These are phyloP conservation scores for Marronus borbonicus DNA, from an alignment of 2,888 invertebrate species.

Conservation along the genomic window DNA sequence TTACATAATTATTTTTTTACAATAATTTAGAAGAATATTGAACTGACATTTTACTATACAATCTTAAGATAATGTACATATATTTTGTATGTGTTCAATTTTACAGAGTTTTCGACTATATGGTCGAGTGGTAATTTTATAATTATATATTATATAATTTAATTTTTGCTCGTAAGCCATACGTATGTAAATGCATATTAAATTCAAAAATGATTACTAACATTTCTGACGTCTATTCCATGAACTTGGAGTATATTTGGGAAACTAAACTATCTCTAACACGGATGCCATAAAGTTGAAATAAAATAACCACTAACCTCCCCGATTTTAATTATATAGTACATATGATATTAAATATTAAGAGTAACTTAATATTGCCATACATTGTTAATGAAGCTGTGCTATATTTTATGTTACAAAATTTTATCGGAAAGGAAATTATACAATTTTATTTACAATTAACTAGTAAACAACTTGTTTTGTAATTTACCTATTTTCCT, in stretches of 20 bases:
- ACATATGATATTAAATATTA: conserved; percentile 9
- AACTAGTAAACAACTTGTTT: not conserved
- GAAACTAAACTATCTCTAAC: conserved; percentile 11
- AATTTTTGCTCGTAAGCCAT: conserved; percentile 9
- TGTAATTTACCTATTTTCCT: not conserved
- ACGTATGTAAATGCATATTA: not conserved
- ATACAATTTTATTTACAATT: conserved; percentile 29
- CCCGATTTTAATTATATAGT: conserved; percentile 12
- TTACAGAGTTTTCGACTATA: conserved; percentile 23
- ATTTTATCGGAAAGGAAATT: conserved; percentile 25
- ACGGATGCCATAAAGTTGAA: conserved; percentile 10
- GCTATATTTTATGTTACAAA: conserved; percentile 36
- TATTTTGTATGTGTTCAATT: conserved; percentile 40
- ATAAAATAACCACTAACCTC: conserved; percentile 10
- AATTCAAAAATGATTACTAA: conserved; percentile 21
- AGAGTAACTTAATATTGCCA: conserved; percentile 33
- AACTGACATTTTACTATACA: conserved; percentile 40
- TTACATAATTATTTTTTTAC: conserved; percentile 33
- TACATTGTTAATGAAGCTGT: conserved; percentile 27
- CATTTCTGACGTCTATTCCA: conserved; percentile 30
- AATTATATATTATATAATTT: conserved; percentile 36
- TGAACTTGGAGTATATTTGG: conserved; percentile 19
- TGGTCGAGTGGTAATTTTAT: conserved; percentile 42
- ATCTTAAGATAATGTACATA: conserved; percentile 36
- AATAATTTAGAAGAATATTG: conserved; percentile 30